Conservation (phyloP, 2,888 invertebrate genomes). For the Drosophila prolongata region DNA sequence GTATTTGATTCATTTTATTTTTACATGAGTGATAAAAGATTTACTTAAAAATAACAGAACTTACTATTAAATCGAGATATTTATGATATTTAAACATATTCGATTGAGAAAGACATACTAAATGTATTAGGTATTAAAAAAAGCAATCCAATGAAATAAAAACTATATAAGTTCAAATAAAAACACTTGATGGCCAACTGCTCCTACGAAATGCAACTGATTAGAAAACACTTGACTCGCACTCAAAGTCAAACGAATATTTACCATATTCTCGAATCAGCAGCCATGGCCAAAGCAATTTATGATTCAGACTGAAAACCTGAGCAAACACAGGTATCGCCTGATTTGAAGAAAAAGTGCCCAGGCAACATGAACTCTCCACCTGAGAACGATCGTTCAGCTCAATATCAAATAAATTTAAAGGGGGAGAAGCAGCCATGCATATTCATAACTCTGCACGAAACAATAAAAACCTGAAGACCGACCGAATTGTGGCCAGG, state of each 20-base stretch:
- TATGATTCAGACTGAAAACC: slow-evolving; percentile 8
- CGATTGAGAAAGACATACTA: not conserved
- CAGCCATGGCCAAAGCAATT: slow-evolving; percentile 11
- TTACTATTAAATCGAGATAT: too few species aligned
- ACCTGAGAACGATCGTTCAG: slow-evolving; percentile 49
- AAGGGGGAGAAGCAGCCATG: slow-evolving; percentile 12
- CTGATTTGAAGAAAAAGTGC: slow-evolving; percentile 12
- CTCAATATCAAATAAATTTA: slow-evolving; percentile 62
- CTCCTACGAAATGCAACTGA: slow-evolving; percentile 7
- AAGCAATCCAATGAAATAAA: not conserved
- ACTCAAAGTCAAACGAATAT: slow-evolving; percentile 11
- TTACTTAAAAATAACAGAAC: too few species aligned
- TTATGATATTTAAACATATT: too few species aligned
- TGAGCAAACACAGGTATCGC: slow-evolving; percentile 18
- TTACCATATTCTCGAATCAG: slow-evolving; percentile 1
- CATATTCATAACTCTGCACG: slow-evolving; percentile 60
- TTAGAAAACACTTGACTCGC: slow-evolving; percentile 15
- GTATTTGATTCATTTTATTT: too few species aligned
- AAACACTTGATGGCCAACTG: not conserved
- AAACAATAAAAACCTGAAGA: slow-evolving; percentile 40
- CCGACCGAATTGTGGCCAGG: slow-evolving; percentile 29
- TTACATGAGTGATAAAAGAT: too few species aligned
- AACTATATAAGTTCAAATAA: not conserved
- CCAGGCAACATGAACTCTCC: slow-evolving; percentile 32
- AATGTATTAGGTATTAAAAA: not conserved